Percentiles rank a stretch among this genome's conserved stretches.
phyloP scores from a whole-genome alignment of 1,140 invertebrate genomes.

The Calycopis cecrops region DNA sequence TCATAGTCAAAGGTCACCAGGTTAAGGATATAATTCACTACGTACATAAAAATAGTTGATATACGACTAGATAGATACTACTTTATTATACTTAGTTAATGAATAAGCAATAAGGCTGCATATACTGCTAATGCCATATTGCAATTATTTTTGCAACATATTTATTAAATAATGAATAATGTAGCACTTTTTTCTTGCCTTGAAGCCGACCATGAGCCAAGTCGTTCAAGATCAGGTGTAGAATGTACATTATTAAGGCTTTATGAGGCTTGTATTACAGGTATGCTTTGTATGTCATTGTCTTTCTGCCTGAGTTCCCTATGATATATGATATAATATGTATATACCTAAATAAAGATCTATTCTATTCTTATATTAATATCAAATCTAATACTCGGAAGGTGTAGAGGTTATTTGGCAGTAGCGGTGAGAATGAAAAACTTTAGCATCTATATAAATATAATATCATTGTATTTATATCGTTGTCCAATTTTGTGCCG shows the following conservation, averaged over 20 bases:
- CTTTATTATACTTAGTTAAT: neutral
- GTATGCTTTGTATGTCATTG: too few relatives aligned
- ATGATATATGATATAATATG: neutral
- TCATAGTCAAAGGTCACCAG: neutral
- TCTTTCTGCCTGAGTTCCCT: too few relatives aligned
- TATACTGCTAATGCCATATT: neutral
- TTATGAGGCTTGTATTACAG: neutral
- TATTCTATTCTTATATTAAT: neutral
- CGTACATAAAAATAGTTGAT: neutral
- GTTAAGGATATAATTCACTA: neutral
- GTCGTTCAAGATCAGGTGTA: neutral
- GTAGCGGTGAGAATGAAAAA: too few relatives aligned
- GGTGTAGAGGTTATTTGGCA: too few relatives aligned
- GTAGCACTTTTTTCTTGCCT: constrained; percentile 7
- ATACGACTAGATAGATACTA: neutral
- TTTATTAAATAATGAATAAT: constrained; percentile 9
- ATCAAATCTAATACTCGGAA: too few relatives aligned
- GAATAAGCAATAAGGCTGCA: neutral
- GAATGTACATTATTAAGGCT: neutral
- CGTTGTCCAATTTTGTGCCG: too few relatives aligned
- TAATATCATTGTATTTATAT: too few relatives aligned
- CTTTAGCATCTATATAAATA: too few relatives aligned
- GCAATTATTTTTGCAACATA: neutral
- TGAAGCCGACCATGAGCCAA: constrained; percentile 1
- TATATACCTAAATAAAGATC: too few relatives aligned